Percentiles rank a stretch among this genome's conserved stretches.
Evolutionary conservation across 2,797 vertebrate species (phyloP).

Genomic region (Pseudopleuronectes americanus): DNA sequence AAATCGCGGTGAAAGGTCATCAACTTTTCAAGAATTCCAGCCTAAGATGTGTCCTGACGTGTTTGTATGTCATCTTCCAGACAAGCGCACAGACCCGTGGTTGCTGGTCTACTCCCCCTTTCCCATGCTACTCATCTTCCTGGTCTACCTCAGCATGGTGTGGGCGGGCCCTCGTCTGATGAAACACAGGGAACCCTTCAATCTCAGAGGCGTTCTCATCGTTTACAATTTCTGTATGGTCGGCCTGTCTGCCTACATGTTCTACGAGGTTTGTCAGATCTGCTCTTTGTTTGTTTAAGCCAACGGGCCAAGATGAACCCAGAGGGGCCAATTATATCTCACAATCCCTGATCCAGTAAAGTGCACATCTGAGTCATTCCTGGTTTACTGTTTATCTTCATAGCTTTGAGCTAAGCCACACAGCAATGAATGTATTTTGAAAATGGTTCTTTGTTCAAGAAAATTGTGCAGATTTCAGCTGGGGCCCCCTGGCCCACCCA

Average conservation of each 20-base stretch:
- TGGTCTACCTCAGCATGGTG: slow-evolving; percentile 73
- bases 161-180: slow-evolving; percentile 73
- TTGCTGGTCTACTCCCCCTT: slow-evolving; percentile 79
- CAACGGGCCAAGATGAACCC: no score
- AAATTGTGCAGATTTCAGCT: no score
- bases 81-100: slow-evolving; percentile 83
- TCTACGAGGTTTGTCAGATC: slow-evolving; percentile 78
- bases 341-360: no score
- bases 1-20: background rate
- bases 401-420: no score
- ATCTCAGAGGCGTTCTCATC: slow-evolving; percentile 74
- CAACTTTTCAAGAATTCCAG: background rate
- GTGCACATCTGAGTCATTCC: no score
- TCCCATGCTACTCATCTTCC: slow-evolving; percentile 74
- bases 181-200: slow-evolving; percentile 55
- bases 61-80: slow-evolving; percentile 58
- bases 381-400: no score
- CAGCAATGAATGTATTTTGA: no score
- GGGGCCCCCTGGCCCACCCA: no score
- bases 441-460: no score
- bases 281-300: background rate
- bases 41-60: background rate
- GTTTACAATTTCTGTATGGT: slow-evolving; percentile 80
- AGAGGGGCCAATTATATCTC: no score
- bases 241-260: slow-evolving; percentile 80